A percentile compares a stretch with the other conserved stretches of the same genome.
These are phyloP conservation scores for Choreutis nemorana DNA, from an alignment of 2,888 invertebrate genomes.

Conservation along the genomic window DNA sequence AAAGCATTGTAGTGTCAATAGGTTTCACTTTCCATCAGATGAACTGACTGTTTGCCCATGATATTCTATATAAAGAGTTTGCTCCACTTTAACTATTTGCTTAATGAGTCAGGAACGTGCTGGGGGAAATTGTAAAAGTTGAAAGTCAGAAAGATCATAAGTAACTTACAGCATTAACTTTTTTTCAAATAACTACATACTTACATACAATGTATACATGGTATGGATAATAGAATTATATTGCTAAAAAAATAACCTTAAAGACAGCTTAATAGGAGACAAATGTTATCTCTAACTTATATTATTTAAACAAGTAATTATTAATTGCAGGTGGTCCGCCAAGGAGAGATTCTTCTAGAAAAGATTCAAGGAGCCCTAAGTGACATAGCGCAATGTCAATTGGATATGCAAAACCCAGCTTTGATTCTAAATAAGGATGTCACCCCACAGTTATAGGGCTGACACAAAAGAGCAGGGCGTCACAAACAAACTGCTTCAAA, in stretches of 20 bases:
- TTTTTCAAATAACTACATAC: too few species aligned
- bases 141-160: too few species aligned
- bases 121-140: too few species aligned
- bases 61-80: slow-evolving; percentile 1
- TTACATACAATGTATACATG: not conserved
- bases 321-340: slow-evolving; percentile 71
- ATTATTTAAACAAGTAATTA: not conserved
- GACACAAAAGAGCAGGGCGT: slow-evolving; percentile 16
- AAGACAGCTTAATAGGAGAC: too few species aligned
- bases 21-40: too few species aligned
- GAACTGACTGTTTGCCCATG: too few species aligned
- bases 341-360: slow-evolving; percentile 86
- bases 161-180: not conserved
- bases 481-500: too few species aligned
- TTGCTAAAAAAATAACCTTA: too few species aligned
- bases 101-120: too few species aligned
- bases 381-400: slow-evolving; percentile 91
- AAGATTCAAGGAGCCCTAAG: slow-evolving; percentile 91
- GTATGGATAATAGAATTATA: too few species aligned
- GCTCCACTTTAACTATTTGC: not conserved
- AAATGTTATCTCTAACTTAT: too few species aligned
- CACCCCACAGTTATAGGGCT: slow-evolving; percentile 52
- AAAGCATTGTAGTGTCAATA: too few species aligned
- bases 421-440: slow-evolving; percentile 51
- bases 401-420: slow-evolving; percentile 83